Conservation (phyloP, 2,888 invertebrate genomes). For the Dynastes maya region DNA sequence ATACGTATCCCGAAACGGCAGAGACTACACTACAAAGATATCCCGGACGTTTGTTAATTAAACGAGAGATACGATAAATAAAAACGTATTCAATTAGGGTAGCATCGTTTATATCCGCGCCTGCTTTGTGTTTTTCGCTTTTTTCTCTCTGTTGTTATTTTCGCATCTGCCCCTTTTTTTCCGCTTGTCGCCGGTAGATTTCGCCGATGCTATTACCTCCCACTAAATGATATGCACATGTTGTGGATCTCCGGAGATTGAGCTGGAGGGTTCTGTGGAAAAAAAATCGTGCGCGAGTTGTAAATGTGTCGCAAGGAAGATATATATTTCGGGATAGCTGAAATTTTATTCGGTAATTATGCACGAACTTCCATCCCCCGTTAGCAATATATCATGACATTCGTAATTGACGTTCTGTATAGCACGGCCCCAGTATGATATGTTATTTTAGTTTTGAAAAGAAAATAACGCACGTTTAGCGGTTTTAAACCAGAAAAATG, state of each 20-base stretch:
- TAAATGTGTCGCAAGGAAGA: slow-evolving; percentile 52
- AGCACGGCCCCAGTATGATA: slow-evolving; percentile 45
- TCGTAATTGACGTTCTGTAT: slow-evolving; percentile 55
- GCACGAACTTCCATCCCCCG: slow-evolving; percentile 49
- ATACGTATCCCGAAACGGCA: background rate
- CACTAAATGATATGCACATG: slow-evolving; percentile 57
- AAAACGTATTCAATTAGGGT: slow-evolving; percentile 59
- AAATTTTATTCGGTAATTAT: slow-evolving; percentile 60
- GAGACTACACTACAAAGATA: slow-evolving; percentile 35
- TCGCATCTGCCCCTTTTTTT: slow-evolving; percentile 18
- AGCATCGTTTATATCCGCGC: slow-evolving; percentile 48
- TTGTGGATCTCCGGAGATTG: slow-evolving; percentile 43
- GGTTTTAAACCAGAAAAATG: too few species aligned
- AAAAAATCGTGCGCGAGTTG: slow-evolving; percentile 44
- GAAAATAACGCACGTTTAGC: background rate
- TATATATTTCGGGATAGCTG: slow-evolving; percentile 57
- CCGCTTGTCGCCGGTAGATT: slow-evolving; percentile 2
- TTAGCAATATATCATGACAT: slow-evolving; percentile 54
- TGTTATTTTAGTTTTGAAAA: slow-evolving; percentile 6
- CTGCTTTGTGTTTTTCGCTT: slow-evolving; percentile 40
- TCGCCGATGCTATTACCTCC: slow-evolving; percentile 2
- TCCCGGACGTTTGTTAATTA: slow-evolving; percentile 53
- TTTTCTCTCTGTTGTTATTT: slow-evolving; percentile 35
- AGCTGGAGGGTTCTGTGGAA: slow-evolving; percentile 27
- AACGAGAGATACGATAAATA: slow-evolving; percentile 55